Evolutionary conservation across 2,888 invertebrate genomes (phyloP).

Genomic region (Cryptus armator): DNA sequence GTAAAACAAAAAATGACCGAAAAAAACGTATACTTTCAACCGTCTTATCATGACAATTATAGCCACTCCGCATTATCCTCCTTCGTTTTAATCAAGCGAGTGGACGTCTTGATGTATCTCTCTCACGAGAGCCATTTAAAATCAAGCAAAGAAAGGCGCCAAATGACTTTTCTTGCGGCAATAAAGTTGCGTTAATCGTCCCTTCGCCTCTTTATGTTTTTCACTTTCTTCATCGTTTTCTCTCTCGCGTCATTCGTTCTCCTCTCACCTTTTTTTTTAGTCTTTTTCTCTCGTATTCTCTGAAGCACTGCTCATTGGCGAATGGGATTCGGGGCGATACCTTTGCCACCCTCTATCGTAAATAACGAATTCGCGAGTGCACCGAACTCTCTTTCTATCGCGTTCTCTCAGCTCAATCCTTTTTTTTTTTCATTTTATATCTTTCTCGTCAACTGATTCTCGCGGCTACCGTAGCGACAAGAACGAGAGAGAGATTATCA

Average conservation of each 20-base stretch:
- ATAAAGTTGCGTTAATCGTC: constrained; percentile 67
- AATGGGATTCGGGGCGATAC: background rate
- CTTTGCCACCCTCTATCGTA: constrained; percentile 45
- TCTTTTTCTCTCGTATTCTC: constrained; percentile 21
- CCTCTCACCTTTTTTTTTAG: constrained; percentile 31
- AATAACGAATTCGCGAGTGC: constrained; percentile 56
- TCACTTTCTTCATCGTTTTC: constrained; percentile 53
- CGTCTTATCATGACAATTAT: background rate
- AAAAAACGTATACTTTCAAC: background rate
- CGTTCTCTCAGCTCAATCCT: background rate
- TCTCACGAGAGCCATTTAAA: constrained; percentile 55
- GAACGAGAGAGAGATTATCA: constrained; percentile 22
- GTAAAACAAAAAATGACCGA: background rate
- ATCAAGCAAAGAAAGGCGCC: constrained; percentile 57
- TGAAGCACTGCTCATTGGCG: background rate
- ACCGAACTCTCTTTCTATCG: constrained; percentile 39
- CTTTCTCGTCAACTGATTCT: constrained; percentile 60
- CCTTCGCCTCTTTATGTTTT: constrained; percentile 49
- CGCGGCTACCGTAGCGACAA: constrained; percentile 37
- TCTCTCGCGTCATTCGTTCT: constrained; percentile 26
- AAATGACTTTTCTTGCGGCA: constrained; percentile 65
- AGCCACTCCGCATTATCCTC: constrained; percentile 23
- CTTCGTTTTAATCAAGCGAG: constrained; percentile 60
- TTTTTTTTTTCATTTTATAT: constrained; percentile 10
- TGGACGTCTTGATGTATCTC: constrained; percentile 64